Conservation (phyloP, 2,113 vertebrate species). For the Pipra filicauda region DNA sequence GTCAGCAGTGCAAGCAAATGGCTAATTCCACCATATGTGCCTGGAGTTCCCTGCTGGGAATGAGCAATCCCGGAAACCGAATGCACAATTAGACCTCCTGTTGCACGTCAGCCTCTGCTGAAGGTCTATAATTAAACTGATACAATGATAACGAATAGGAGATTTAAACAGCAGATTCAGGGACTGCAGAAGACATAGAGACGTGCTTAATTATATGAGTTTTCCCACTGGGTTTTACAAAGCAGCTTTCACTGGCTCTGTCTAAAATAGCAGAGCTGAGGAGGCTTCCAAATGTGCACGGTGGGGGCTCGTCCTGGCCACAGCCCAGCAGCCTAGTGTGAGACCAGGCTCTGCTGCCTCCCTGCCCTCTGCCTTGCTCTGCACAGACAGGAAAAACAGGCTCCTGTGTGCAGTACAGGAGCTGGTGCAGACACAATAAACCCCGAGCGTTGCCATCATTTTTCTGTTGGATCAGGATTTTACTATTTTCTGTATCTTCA, state of each 20-base stretch:
- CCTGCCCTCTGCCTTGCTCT: neutral
- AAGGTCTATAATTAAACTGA: constrained; percentile 7
- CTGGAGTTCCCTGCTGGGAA: constrained; percentile 3
- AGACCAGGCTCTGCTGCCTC: neutral
- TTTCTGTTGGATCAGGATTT: neutral
- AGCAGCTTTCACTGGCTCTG: neutral
- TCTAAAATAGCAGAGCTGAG: neutral
- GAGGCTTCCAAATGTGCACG: neutral
- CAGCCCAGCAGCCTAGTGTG: fast-evolving
- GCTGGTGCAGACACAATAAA: neutral
- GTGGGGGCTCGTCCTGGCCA: neutral
- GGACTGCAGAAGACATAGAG: neutral
- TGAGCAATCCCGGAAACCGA: neutral
- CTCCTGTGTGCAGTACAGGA: neutral
- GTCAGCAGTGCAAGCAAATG: neutral
- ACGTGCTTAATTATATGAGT: neutral
- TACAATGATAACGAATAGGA: neutral
- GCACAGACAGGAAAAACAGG: neutral
- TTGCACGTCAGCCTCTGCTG: constrained; percentile 3
- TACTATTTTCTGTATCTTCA: neutral
- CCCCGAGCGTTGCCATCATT: fast-evolving
- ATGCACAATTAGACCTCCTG: neutral
- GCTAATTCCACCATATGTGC: neutral
- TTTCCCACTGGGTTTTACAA: neutral
- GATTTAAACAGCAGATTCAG: neutral